A percentile compares a stretch with the other conserved stretches of the same genome.
Conservation (phyloP, 2,797 vertebrate genomes). For the Muscicapa comitata region DNA sequence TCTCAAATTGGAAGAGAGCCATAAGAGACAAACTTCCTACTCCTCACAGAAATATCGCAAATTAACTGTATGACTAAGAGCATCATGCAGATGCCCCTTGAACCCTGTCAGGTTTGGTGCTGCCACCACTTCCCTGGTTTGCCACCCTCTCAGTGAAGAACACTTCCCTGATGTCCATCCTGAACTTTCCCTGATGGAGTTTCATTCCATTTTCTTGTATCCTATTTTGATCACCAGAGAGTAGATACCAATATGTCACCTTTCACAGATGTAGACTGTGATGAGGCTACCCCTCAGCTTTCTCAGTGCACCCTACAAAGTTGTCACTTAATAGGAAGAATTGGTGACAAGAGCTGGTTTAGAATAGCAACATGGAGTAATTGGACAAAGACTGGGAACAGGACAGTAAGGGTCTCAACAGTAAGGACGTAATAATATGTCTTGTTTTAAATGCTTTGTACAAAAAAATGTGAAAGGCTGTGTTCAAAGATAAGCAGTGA, state of each 20-base stretch:
- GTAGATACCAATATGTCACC: no score
- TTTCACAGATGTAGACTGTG: not conserved
- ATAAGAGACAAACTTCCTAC: not conserved
- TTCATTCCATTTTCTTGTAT: not conserved
- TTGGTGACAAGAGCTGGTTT: not conserved
- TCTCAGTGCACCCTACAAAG: not conserved
- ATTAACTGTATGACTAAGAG: accelerated
- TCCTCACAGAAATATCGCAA: not conserved
- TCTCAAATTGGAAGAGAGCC: not conserved
- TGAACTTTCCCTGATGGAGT: not conserved
- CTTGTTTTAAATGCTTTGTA: not conserved
- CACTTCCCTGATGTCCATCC: accelerated
- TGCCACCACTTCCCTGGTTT: not conserved
- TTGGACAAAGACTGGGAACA: not conserved
- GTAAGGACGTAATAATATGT: not conserved
- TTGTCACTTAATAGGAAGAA: not conserved
- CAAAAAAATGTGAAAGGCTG: not conserved
- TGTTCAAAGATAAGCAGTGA: not conserved
- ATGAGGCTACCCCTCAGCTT: not conserved
- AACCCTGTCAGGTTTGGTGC: not conserved
- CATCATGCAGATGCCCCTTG: not conserved
- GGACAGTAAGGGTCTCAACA: not conserved
- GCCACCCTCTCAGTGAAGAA: not conserved
- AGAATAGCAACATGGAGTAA: not conserved
- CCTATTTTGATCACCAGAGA: not conserved